Percentiles rank a stretch among this genome's conserved stretches.
These are phyloP conservation scores for Orchestia grillus DNA, from an alignment of 1,140 invertebrate species.

Conservation along the genomic window DNA sequence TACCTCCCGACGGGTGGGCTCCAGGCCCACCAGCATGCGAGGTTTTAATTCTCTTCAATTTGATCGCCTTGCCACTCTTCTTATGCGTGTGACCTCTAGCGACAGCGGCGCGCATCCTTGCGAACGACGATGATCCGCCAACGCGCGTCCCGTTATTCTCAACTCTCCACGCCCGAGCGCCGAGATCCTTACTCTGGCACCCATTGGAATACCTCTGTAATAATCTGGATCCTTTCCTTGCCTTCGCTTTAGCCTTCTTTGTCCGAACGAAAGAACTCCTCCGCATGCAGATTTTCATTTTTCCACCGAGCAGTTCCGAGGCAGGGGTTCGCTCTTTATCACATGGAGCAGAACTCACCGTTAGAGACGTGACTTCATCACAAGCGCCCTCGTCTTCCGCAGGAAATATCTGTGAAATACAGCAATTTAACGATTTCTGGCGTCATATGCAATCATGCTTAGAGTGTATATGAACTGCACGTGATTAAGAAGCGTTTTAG, in stretches of 20 bases:
- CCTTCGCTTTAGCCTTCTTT: background rate
- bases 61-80: background rate
- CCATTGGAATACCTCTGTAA: slow-evolving; percentile 20
- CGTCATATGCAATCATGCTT: background rate
- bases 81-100: background rate
- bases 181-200: background rate
- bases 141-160: background rate
- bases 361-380: background rate
- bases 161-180: background rate
- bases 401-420: background rate
- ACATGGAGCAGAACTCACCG: background rate
- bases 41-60: background rate
- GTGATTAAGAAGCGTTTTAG: no score
- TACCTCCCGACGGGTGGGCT: background rate
- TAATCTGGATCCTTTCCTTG: background rate
- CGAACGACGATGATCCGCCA: background rate
- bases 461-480: background rate
- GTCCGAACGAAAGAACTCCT: background rate
- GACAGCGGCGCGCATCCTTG: background rate
- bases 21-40: background rate
- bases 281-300: background rate
- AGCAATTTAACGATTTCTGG: background rate
- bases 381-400: background rate
- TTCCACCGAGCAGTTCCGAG: background rate
- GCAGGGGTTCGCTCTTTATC: background rate